phyloP scores from a whole-genome alignment of 2,113 vertebrate genomes.

The Nymphicus hollandicus region DNA sequence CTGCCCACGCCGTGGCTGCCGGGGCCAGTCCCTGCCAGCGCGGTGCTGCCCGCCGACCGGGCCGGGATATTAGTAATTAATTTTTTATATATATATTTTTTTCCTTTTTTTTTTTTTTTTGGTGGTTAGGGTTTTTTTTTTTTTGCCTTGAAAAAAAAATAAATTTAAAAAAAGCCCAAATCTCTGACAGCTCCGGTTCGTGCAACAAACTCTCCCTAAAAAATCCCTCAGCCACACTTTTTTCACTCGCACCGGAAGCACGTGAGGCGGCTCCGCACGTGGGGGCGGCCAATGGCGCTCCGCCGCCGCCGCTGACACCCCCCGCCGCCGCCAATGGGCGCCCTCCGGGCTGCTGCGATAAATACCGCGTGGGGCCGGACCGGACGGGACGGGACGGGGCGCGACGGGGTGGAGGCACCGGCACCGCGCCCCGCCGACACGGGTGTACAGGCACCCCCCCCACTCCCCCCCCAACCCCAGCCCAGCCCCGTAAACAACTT shows the following conservation, averaged over 20 bases:
- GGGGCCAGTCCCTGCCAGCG: conserved; percentile 71
- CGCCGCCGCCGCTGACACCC: conserved; percentile 72
- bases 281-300: conserved; percentile 78
- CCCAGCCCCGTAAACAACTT: conserved; percentile 22
- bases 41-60: conserved; percentile 40
- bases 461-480: no score
- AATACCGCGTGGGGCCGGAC: conserved; percentile 64
- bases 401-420: background rate
- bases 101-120: background rate
- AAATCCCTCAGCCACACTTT: conserved; percentile 81
- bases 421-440: background rate
- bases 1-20: conserved; percentile 69
- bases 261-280: conserved; percentile 85
- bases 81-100: background rate
- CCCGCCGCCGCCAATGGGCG: conserved; percentile 77
- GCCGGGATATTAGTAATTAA: conserved; percentile 24
- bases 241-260: conserved; percentile 86
- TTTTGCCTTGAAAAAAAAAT: background rate
- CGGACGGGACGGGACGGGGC: background rate
- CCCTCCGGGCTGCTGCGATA: conserved; percentile 63
- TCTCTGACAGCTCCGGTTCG: conserved; percentile 84
- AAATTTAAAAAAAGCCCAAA: conserved; percentile 44
- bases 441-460: background rate
- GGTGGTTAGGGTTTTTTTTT: no score
- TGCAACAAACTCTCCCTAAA: conserved; percentile 83